Evolutionary conservation across 2,888 invertebrate genomes (phyloP).

Genomic region (Drosophila anomalipes): DNA sequence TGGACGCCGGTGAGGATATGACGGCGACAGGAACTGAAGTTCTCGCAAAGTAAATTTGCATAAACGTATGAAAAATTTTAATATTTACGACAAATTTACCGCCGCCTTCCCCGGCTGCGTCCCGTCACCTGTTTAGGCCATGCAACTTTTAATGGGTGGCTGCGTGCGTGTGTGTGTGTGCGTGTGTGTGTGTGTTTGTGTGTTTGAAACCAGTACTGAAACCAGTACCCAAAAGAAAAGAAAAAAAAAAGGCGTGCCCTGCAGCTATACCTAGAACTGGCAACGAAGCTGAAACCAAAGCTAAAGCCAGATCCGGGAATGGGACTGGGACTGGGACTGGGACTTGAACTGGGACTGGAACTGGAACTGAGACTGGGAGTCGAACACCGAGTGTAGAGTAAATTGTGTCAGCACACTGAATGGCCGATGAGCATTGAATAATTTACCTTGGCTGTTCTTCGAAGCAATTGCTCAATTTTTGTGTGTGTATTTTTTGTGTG

Average conservation of each 20-base stretch:
- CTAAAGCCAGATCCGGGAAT: background rate
- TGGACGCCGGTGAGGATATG: conserved; percentile 5
- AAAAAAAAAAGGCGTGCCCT: background rate
- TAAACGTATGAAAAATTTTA: conserved; percentile 80
- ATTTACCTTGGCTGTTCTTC: background rate
- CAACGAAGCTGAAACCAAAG: background rate
- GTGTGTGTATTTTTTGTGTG: background rate
- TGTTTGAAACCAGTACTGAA: background rate
- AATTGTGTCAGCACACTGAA: background rate
- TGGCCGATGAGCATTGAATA: background rate
- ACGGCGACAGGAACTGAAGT: conserved; percentile 72
- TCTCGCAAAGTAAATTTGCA: conserved; percentile 76
- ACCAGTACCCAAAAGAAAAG: background rate
- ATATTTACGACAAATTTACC: conserved; percentile 65
- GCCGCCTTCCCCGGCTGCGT: background rate
- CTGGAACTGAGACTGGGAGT: conserved; percentile 5
- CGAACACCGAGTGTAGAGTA: background rate
- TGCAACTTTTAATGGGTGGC: background rate
- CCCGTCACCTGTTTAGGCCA: background rate
- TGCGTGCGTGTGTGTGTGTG: background rate
- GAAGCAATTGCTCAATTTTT: background rate
- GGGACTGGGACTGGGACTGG: conserved; percentile 14
- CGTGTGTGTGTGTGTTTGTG: background rate
- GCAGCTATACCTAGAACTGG: background rate
- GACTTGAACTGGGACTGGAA: background rate